Base-by-base conservation (phyloP, 92 coral and sea anemone genomes). In the Actinostola sp. region DNA sequence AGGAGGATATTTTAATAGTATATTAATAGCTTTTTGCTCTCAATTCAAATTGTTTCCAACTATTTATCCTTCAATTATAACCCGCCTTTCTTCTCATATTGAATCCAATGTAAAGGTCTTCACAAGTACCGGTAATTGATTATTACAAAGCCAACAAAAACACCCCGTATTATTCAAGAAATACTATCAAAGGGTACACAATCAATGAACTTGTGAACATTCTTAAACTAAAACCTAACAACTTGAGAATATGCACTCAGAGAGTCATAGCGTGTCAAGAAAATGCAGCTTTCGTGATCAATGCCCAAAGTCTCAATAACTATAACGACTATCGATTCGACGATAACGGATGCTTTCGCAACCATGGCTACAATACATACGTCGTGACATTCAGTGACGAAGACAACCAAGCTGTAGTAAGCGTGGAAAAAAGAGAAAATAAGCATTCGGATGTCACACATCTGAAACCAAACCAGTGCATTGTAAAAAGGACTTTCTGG, bases 401-500 rank as follows among this genome's bases (percentile, higher is more conserved):
- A 14, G 48, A 70, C 33, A 8, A 24, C 17, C 27, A 52, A 52
- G 11, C 26, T 52, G 64, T 79, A 8, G 42, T 14, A 25, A 59
- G 38, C 14, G 50, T 54, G 36, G 35, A 63, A 46, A 38, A 31
- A 50, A 31, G 13, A 52, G 19, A n/a, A n/a, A n/a, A 55, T 29
- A 68, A 54, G 42, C 55, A 43, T n/a, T n/a, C n/a, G 3, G 21
- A 26, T 25, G 68, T 57, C 29, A 31, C 27, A 44, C 55, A 58
- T n/a, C 52, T 79, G 26, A 35, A 46, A 51, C 26, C 42, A 31
- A 39, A 52, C 20, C 61, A 61, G 44, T 61, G 69, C 48, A 24
- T 79, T 28, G 70, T 62, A 17, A 70, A 79, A 42, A 79, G 58
- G 43, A 70, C 84, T 26, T 79, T 36, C 64, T 79, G 77, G 70